Base-by-base conservation (phyloP, 2,888 invertebrate species). In the Formica aserva region DNA sequence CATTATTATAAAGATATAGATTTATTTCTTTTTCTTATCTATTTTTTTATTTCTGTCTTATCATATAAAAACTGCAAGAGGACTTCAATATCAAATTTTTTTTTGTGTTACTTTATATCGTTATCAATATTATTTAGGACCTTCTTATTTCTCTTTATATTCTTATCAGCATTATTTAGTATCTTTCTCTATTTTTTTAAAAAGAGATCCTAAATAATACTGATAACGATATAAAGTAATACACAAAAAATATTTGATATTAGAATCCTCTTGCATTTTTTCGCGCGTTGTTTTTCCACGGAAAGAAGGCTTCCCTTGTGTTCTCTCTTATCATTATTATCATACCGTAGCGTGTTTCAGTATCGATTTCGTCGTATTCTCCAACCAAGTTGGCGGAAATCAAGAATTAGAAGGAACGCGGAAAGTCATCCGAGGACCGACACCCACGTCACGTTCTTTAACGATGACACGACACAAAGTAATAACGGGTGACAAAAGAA, bases 361-460 rank as follows among this genome's bases (percentile, higher is more conserved):
- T 60, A 80, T 80, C 57, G 60, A 72, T 72, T 80, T 72, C 45
- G n/a, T 57, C 15, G 35, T 26, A 8, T 76, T 22, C 69, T 60
- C 45, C 60, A 35, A 35, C 29, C 13, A 52, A 71, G 57, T 71
- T 60, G 8, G 32, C 18, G 29, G 77, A 26, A 57, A 60, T 55
- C 35, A n/a, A 26, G 60, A 60, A 60, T 13, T n/a, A 5, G 57
- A 22, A 32, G 60, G 41, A 77, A 55, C 55, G 78, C 78, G 57
- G 52, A 80, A 72, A 72, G 82, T 69, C 80, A 80, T 63, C 83
- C 69, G 62, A 67, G 48, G 71, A 69, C 78, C 86, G 85, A 84
- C 84, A 82, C 82, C 86, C 86, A 82, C 82, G 85, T 85, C 85
- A 84, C 78, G 48, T 52, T n/a, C 88, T 83, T 89, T 88, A 90